Conservation (phyloP, 2,888 invertebrate species). For the Plagodis dolabraria region DNA sequence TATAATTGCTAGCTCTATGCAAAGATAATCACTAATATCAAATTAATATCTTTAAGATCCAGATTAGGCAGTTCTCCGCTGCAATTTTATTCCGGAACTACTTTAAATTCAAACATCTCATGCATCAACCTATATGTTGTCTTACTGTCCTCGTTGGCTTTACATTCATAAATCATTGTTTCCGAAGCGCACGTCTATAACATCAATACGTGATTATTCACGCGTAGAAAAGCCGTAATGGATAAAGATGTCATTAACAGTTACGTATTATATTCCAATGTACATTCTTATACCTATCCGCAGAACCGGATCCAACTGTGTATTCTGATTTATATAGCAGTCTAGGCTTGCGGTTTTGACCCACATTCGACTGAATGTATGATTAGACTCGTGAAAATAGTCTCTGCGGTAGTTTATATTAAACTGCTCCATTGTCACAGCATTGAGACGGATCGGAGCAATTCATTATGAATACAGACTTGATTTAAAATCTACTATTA, state of each 20-base stretch:
- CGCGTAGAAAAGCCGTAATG: constrained; percentile 6
- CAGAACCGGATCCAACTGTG: constrained; percentile 26
- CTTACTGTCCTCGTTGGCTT: not conserved
- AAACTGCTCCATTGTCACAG: constrained; percentile 12
- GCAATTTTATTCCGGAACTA: too few species aligned
- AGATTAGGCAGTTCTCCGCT: too few species aligned
- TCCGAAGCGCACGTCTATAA: constrained; percentile 3
- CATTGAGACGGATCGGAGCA: constrained; percentile 6
- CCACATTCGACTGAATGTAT: constrained; percentile 32
- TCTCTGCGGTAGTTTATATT: constrained; percentile 6
- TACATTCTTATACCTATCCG: constrained; percentile 12
- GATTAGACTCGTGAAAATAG: constrained; percentile 33
- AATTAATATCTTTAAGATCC: too few species aligned
- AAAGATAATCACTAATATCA: too few species aligned
- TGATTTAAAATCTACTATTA: not conserved
- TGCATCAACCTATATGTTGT: not conserved
- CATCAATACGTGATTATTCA: constrained; percentile 8
- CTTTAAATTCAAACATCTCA: too few species aligned
- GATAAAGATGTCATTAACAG: constrained; percentile 14
- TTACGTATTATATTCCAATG: constrained; percentile 16
- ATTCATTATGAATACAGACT: constrained; percentile 3
- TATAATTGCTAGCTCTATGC: too few species aligned
- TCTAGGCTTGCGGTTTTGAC: constrained; percentile 35
- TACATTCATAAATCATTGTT: constrained; percentile 8
- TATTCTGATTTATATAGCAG: constrained; percentile 25